These are phyloP conservation scores for Drosophila testacea DNA, from an alignment of 2,888 invertebrate genomes.

Conservation along the genomic window DNA sequence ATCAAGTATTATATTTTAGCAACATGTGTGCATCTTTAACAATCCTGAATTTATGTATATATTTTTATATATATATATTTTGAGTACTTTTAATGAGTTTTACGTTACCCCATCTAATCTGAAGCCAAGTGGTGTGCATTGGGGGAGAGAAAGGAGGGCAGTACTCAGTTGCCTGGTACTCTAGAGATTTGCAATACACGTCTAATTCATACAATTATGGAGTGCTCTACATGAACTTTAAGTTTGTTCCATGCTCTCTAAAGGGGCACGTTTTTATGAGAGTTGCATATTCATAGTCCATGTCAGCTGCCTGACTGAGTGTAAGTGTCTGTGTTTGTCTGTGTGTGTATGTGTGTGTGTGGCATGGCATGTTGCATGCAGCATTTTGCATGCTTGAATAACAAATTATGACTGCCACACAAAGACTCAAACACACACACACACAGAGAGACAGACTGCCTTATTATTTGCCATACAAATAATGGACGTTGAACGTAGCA, in stretches of 20 bases:
- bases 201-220: conserved; percentile 65
- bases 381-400: conserved; percentile 81
- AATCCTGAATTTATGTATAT: conserved; percentile 1
- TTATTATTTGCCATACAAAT: conserved; percentile 78
- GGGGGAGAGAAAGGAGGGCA: neutral
- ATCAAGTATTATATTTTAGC: neutral
- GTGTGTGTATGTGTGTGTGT: neutral
- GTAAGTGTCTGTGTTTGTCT: neutral
- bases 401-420: conserved; percentile 80
- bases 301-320: conserved; percentile 46
- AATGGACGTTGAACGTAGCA: conserved; percentile 73
- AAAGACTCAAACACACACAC: conserved; percentile 54
- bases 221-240: conserved; percentile 63
- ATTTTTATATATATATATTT: conserved; percentile 3
- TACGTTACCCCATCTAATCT: conserved; percentile 32
- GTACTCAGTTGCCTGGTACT: conserved; percentile 13
- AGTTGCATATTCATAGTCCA: conserved; percentile 59
- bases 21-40: neutral
- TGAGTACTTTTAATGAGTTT: conserved; percentile 35
- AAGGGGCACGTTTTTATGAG: conserved; percentile 56
- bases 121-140: neutral
- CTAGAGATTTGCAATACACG: conserved; percentile 56
- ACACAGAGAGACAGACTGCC: conserved; percentile 33
- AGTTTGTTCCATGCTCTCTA: conserved; percentile 39
- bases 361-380: conserved; percentile 75